These are phyloP conservation scores for Henicopernis longicauda DNA, from an alignment of 2,113 vertebrate genomes.

Conservation along the genomic window DNA sequence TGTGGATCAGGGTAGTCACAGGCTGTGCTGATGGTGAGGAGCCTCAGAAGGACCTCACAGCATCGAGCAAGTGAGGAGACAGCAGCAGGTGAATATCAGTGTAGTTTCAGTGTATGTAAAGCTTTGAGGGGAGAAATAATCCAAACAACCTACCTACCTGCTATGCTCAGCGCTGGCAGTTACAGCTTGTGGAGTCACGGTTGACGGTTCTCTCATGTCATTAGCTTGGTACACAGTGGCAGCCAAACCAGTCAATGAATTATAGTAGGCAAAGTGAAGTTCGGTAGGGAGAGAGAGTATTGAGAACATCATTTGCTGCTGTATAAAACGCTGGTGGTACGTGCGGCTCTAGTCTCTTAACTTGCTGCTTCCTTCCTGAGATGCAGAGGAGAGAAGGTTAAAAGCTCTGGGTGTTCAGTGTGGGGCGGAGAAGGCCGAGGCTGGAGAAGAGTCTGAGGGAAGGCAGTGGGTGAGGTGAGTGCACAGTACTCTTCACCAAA, in stretches of 20 bases:
- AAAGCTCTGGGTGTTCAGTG: fast-evolving
- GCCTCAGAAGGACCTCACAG: background rate
- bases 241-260: background rate
- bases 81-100: background rate
- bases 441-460: background rate
- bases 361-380: background rate
- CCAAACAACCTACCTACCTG: background rate
- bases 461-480: background rate
- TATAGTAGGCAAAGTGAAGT: too few species aligned
- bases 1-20: fast-evolving
- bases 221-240: fast-evolving
- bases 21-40: background rate
- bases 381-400: background rate
- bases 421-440: background rate
- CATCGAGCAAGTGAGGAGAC: fast-evolving
- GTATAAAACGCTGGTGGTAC: fast-evolving
- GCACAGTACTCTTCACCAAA: background rate
- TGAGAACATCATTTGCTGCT: fast-evolving
- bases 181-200: fast-evolving
- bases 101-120: fast-evolving
- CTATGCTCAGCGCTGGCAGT: background rate
- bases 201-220: background rate
- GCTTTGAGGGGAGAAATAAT: background rate
- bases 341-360: background rate
- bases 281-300: background rate